These are phyloP conservation scores for Cichlasoma orientale DNA, from an alignment of 2,797 vertebrate genomes.

Conservation along the genomic window DNA sequence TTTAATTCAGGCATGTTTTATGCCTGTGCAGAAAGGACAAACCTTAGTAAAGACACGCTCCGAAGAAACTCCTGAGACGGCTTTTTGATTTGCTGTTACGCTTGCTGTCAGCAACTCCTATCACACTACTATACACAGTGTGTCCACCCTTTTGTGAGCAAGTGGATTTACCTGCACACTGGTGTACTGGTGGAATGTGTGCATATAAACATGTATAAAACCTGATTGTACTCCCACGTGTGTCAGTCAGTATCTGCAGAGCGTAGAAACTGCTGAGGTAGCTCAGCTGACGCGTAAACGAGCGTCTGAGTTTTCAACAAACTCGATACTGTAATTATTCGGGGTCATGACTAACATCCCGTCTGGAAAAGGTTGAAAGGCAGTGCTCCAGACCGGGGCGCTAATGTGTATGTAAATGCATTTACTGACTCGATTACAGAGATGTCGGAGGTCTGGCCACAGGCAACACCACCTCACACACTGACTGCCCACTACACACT, in stretches of 20 bases:
- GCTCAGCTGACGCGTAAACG: neutral
- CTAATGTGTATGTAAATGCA: constrained; percentile 1
- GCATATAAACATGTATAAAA: neutral
- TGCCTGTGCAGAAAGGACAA: neutral
- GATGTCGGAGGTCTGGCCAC: neutral
- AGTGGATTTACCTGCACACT: neutral
- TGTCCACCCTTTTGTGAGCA: neutral
- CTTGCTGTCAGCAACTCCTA: neutral
- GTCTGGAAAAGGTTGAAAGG: neutral
- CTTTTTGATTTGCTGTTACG: neutral
- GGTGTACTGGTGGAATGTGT: neutral
- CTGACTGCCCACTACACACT: neutral
- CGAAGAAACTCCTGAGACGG: neutral
- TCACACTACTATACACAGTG: neutral
- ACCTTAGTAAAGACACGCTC: neutral
- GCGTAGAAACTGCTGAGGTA: neutral
- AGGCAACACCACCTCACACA: neutral
- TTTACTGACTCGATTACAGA: neutral
- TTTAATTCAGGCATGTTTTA: neutral
- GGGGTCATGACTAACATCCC: neutral
- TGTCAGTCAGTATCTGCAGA: neutral
- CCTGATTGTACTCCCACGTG: fast-evolving
- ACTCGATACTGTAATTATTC: neutral
- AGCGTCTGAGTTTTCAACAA: neutral
- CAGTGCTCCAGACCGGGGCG: neutral